A percentile compares a stretch with the other conserved stretches of the same genome.
Evolutionary conservation across 1,140 invertebrate species (phyloP).

Genomic region (Drosophila paulistorum): DNA sequence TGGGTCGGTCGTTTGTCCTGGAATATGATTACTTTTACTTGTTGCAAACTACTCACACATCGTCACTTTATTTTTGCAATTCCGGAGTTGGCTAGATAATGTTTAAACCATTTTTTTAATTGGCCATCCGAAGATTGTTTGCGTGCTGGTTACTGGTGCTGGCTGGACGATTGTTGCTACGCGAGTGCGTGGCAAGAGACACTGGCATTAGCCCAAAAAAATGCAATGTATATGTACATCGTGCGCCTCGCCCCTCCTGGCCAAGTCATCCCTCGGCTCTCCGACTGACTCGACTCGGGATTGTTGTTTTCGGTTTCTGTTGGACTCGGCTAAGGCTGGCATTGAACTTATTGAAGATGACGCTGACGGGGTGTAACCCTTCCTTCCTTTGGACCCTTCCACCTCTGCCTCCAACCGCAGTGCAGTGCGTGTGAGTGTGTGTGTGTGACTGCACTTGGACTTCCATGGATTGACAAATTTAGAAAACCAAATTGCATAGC

Average conservation of each 20-base stretch:
- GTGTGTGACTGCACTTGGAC: background rate
- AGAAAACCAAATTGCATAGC: background rate
- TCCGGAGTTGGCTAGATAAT: too few species aligned
- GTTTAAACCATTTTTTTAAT: background rate
- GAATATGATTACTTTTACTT: slow-evolving; percentile 29
- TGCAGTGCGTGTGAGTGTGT: background rate
- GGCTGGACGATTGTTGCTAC: slow-evolving; percentile 65
- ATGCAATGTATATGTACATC: background rate
- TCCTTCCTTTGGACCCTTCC: background rate
- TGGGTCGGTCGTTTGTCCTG: too few species aligned
- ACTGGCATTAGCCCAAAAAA: background rate
- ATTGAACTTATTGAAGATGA: slow-evolving; percentile 48
- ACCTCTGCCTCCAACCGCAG: background rate
- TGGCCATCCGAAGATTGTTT: slow-evolving; percentile 4
- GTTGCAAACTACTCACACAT: slow-evolving; percentile 16
- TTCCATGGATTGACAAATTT: background rate
- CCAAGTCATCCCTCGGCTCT: too few species aligned
- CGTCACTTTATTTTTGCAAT: background rate
- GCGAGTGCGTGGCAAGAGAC: slow-evolving; percentile 53
- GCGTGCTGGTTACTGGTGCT: slow-evolving; percentile 32
- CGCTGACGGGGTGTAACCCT: background rate
- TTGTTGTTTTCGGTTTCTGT: slow-evolving; percentile 12
- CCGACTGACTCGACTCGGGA: background rate
- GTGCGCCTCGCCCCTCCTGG: background rate
- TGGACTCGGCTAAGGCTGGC: slow-evolving; percentile 32